phyloP scores from a whole-genome alignment of 2,113 vertebrate genomes.

The Dissostichus mawsoni region DNA sequence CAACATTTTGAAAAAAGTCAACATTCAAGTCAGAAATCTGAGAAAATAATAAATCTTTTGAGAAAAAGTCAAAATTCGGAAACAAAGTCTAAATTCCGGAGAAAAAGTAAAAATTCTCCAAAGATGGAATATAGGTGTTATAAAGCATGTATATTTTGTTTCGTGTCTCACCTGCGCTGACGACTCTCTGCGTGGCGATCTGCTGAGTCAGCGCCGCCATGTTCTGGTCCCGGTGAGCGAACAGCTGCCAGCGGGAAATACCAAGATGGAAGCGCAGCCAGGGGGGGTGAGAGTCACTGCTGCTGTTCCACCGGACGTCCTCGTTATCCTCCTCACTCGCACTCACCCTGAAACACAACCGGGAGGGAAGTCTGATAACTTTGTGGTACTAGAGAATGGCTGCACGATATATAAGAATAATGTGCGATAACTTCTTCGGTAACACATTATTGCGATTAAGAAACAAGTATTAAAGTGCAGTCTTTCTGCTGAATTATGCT shows the following conservation, averaged over 20 bases:
- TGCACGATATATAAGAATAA: too few species aligned
- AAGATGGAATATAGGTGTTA: background rate
- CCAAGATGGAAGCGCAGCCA: constrained; percentile 87
- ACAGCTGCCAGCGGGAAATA: constrained; percentile 87
- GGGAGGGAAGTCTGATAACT: background rate
- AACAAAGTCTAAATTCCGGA: too few species aligned
- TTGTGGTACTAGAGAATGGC: background rate
- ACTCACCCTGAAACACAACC: constrained; percentile 79
- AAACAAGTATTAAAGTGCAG: too few species aligned
- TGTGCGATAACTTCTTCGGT: too few species aligned
- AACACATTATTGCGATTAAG: too few species aligned
- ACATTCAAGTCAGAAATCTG: too few species aligned
- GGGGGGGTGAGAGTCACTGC: constrained; percentile 75
- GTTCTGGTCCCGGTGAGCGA: constrained; percentile 78
- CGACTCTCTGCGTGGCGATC: constrained; percentile 75
- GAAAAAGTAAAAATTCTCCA: background rate
- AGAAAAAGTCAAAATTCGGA: too few species aligned
- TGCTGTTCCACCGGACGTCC: constrained; percentile 76
- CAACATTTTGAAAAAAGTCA: too few species aligned
- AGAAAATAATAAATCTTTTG: too few species aligned
- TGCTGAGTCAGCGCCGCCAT: constrained; percentile 75
- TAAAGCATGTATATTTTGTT: too few species aligned
- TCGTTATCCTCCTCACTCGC: constrained; percentile 75
- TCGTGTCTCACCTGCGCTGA: constrained; percentile 79
- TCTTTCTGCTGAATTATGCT: too few species aligned